These are phyloP conservation scores for Agonopterix alstromeriana DNA, from an alignment of 2,888 invertebrate genomes.

Conservation along the genomic window DNA sequence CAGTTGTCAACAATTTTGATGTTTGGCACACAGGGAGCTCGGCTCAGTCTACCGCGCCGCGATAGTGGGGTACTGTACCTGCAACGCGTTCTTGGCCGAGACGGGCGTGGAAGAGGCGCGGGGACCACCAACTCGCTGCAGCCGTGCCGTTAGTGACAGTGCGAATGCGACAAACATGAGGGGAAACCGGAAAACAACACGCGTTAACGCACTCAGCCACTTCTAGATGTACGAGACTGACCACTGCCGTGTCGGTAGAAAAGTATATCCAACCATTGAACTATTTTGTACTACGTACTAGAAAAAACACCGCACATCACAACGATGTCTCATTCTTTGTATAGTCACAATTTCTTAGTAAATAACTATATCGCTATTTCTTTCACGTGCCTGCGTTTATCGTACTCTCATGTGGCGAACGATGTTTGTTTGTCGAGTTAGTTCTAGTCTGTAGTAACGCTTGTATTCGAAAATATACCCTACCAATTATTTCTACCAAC, in stretches of 20 bases:
- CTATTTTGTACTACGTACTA: too few species aligned
- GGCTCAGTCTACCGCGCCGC: slow-evolving; percentile 59
- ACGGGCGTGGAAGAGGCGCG: slow-evolving; percentile 76
- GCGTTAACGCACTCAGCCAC: slow-evolving; percentile 56
- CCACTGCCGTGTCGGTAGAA: slow-evolving; percentile 1
- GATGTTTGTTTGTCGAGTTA: too few species aligned
- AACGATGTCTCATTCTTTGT: too few species aligned
- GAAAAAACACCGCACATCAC: too few species aligned
- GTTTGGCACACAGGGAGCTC: slow-evolving; percentile 29
- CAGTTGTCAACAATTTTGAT: slow-evolving; percentile 18
- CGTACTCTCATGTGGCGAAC: too few species aligned
- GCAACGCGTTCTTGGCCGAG: slow-evolving; percentile 79
- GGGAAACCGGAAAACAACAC: slow-evolving; percentile 52
- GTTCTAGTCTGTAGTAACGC: too few species aligned
- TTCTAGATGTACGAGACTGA: slow-evolving; percentile 8
- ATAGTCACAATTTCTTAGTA: too few species aligned
- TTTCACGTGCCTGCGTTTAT: too few species aligned
- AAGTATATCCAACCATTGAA: too few species aligned
- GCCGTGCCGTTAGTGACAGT: slow-evolving; percentile 68
- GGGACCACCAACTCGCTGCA: slow-evolving; percentile 71
- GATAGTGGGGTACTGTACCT: slow-evolving; percentile 78
- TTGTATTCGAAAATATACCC: too few species aligned
- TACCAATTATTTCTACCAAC: too few species aligned
- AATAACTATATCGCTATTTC: too few species aligned
- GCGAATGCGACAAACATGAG: slow-evolving; percentile 65